Evolutionary conservation across 1,140 invertebrate species (phyloP).

Genomic region (Harlomillsia oculata): DNA sequence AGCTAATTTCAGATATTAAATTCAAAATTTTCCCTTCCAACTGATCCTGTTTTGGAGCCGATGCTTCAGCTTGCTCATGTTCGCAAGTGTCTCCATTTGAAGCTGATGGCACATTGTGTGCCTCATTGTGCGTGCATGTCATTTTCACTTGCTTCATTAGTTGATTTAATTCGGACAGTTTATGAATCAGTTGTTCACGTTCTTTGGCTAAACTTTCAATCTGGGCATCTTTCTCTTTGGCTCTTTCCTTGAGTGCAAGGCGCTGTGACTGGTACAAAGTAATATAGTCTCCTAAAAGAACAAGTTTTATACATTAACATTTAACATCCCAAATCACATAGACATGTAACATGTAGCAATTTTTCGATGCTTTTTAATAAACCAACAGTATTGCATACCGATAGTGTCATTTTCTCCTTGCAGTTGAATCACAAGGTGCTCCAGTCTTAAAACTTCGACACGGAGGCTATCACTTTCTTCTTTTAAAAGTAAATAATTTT

Average conservation of each 20-base stretch:
- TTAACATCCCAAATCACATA: background rate
- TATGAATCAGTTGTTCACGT: constrained; percentile 17
- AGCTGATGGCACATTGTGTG: background rate
- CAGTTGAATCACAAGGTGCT: constrained; percentile 33
- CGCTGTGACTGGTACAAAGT: constrained; percentile 31
- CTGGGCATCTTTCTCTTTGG: constrained; percentile 26
- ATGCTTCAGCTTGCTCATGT: background rate
- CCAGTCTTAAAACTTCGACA: constrained; percentile 18
- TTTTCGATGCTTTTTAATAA: background rate
- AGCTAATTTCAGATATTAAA: constrained; percentile 21
- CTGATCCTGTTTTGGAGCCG: constrained; percentile 2
- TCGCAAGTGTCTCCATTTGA: background rate
- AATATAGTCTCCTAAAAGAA: constrained; percentile 33
- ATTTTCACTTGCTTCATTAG: constrained; percentile 17
- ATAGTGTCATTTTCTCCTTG: constrained; percentile 35
- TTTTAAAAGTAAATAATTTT: constrained; percentile 1
- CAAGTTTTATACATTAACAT: too few species aligned
- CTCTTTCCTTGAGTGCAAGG: constrained; percentile 28
- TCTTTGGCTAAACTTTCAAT: constrained; percentile 22
- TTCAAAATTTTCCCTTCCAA: constrained; percentile 24
- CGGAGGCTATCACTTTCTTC: constrained; percentile 15
- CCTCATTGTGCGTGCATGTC: background rate
- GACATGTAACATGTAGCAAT: background rate
- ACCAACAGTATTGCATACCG: constrained; percentile 20
- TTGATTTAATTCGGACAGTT: constrained; percentile 19